These are phyloP conservation scores for Drosophila rellima DNA, from an alignment of 2,888 invertebrate species.

Conservation along the genomic window DNA sequence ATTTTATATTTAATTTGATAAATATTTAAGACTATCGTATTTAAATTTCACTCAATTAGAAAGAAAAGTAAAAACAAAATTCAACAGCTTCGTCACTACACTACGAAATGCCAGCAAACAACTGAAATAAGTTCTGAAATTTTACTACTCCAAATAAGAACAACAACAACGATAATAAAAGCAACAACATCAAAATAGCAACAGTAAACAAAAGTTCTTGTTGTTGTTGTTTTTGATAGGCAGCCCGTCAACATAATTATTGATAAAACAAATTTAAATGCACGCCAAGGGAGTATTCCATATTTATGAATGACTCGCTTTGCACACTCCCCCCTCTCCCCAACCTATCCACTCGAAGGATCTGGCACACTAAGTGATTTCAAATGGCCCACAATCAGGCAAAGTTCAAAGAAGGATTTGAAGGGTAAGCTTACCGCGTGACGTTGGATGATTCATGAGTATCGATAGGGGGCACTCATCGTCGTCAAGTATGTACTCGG, in stretches of 20 bases:
- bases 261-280: constrained; percentile 83
- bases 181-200: constrained; percentile 54
- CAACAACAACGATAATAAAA: background rate
- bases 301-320: constrained; percentile 64
- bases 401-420: constrained; percentile 11
- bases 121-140: constrained; percentile 51
- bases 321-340: background rate
- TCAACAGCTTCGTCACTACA: constrained; percentile 22
- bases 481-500: constrained; percentile 97
- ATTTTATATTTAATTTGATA: constrained; percentile 9
- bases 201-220: constrained; percentile 35
- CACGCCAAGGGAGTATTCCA: constrained; percentile 56
- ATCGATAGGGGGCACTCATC: constrained; percentile 99
- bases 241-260: constrained; percentile 76
- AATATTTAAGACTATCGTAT: background rate
- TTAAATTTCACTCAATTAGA: background rate
- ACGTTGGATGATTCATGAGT: constrained; percentile 94
- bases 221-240: constrained; percentile 43
- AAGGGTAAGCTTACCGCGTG: constrained; percentile 90
- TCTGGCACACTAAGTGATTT: constrained; percentile 68
- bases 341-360: constrained; percentile 9
- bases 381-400: constrained; percentile 61
- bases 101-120: constrained; percentile 53
- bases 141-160: constrained; percentile 34
- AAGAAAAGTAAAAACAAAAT: background rate